Evolutionary conservation across 2,797 vertebrate genomes (phyloP).

Genomic region (Harpagifer antarcticus): DNA sequence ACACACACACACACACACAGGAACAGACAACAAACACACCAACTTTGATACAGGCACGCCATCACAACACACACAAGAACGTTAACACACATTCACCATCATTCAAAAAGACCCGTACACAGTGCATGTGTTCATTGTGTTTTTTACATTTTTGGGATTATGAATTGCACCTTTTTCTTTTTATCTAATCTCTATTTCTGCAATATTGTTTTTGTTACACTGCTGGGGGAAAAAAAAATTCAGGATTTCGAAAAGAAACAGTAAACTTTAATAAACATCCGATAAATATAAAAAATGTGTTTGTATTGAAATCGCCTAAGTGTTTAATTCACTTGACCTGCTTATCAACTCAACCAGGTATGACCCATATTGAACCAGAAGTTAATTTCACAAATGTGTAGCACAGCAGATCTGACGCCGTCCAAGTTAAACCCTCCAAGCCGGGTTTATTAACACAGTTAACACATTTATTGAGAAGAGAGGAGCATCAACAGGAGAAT

Average conservation of each 20-base stretch:
- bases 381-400: slow-evolving; percentile 47
- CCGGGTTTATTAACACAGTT: slow-evolving; percentile 66
- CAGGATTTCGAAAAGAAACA: neutral
- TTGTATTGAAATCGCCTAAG: neutral
- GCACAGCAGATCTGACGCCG: neutral
- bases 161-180: no score
- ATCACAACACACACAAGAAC: no score
- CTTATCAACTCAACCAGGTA: slow-evolving; percentile 43
- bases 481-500: slow-evolving; percentile 68
- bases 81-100: no score
- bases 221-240: neutral
- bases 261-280: neutral
- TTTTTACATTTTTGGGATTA: no score
- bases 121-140: no score
- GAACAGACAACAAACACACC: no score
- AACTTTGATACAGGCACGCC: no score
- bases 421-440: slow-evolving; percentile 58
- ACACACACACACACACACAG: no score
- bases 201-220: no score
- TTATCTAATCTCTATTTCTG: no score
- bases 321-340: slow-evolving; percentile 41
- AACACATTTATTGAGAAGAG: slow-evolving; percentile 82
- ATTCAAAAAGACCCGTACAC: no score
- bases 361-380: slow-evolving; percentile 27
- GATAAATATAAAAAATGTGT: neutral